Evolutionary conservation across 2,888 invertebrate genomes (phyloP), one percentile per base, ranked within the genome.

Genomic region (Neoaliturus tenellus): DNA sequence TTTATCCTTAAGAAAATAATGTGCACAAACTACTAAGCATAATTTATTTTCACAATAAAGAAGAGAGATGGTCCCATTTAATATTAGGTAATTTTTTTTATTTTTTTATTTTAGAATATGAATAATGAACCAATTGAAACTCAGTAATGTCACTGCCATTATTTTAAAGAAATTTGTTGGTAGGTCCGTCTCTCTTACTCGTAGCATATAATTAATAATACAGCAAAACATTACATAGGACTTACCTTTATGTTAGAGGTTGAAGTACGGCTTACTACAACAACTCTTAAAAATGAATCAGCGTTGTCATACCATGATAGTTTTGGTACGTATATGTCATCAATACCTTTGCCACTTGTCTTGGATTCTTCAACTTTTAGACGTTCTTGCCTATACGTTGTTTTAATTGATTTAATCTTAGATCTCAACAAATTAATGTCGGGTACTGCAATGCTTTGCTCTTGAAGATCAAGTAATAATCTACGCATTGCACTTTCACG

Each of bases 271-370:
- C 69, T 81, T 35, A 81, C 41, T 39, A 41, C n/a, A 14, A 81
- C 81, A 25, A 35, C 62, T 41, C 81, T 81, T 28, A 81, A 69
- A 44, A 81, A 81, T 6, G 62, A 67, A 67, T 81, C 81, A 28
- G 81, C 62, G 2, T 41, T n/a, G 41, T 44, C 44, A 25, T 39
- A 81, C 81, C 62, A 81, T 41, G 69, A 39, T 41, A 81, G 67
- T 44, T 67, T 81, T 28, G 51, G 71, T 48, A 31, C 31, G 51
- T 82, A 82, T 10, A 82, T 14, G 71, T 82, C 82, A 48, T 82
- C 71, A 25, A 73, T 48, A 55, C 48, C 51, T 80, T 55, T 58
- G 23, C 80, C 80, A 35, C 51, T 80, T 55, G 80, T 10, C 33
- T 80, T 80, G 1, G 80, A 51, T 33, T 80, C 80, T 35, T 31